Base-by-base conservation (phyloP, 2,797 vertebrate species). In the Myiotriccus ornatus region DNA sequence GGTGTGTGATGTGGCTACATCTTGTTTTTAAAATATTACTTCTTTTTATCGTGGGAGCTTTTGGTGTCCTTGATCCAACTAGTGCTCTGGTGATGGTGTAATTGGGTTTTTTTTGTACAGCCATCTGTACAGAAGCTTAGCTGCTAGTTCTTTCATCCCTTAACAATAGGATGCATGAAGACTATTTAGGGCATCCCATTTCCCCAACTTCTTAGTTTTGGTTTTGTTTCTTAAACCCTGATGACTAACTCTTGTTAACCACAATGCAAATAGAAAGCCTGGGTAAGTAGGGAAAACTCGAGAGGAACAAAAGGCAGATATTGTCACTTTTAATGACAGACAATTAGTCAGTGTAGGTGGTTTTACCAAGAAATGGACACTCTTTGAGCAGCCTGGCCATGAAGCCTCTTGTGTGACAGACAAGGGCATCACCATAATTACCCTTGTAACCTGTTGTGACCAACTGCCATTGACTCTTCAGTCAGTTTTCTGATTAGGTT, bases 401-500 rank as follows among this genome's bases (percentile, higher is more conserved):
- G 57, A 62, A 89, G 35, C 24, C 17, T 47, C 32, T 56, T 59
- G 14, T 62, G 22, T 74, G 71, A 53, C 23, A 49, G 52, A 43
- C 32, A 27, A 68, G 55, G 17, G 8, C 39, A 69, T 84, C 43
- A 34, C 32, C 9, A 10, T 46, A 44, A 59, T 62, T 43, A 75
- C 15, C 27, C n/a, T 15, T 57, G 24, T 90, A 71, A 53, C 55
- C 37, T 3, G 0, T 34, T 85, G 53, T 59, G 39, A 55, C n/a
- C 16, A 88, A 37, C 46, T 65, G 69, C 46, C 8, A 0, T 44
- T 75, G 47, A 68, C 16, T 34, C 22, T 57, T 76, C 4, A 43
- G 59, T 78, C 50, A 67, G 30, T 79, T 79, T 93, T 88, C 56
- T 71, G n/a, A 53, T 67, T 30, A 88, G 16, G 27, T 83, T 81